Conservation (phyloP, 2,888 invertebrate genomes). For the Ceratothoa steindachneri region DNA sequence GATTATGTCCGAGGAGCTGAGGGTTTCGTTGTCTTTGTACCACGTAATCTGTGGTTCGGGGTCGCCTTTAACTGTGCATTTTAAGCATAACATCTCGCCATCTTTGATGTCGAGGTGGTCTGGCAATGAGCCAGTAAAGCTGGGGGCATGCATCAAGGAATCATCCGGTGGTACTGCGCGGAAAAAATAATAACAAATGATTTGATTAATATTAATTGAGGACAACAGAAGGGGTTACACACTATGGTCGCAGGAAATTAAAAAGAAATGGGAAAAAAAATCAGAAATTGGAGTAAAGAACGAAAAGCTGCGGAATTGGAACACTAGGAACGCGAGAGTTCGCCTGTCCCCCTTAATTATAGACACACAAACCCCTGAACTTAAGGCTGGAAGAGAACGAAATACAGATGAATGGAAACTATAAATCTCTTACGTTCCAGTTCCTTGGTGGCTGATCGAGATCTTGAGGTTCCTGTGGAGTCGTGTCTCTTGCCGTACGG, state of each 20-base stretch:
- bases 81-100: constrained; percentile 78
- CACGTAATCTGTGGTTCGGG: constrained; percentile 84
- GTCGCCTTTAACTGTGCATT: constrained; percentile 57
- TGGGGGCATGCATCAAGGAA: constrained; percentile 78
- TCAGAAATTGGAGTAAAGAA: constrained; percentile 3
- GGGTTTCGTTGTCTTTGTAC: constrained; percentile 75
- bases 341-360: too few relatives aligned
- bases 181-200: neutral
- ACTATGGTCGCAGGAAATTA: too few relatives aligned
- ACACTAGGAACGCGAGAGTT: too few relatives aligned
- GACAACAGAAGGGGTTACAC: too few relatives aligned
- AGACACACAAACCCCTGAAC: too few relatives aligned
- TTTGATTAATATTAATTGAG: too few relatives aligned
- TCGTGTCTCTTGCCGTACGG: constrained; percentile 67
- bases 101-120: constrained; percentile 70
- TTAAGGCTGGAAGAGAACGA: too few relatives aligned
- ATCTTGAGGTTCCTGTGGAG: constrained; percentile 73
- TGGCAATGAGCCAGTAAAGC: constrained; percentile 72
- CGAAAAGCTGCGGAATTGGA: too few relatives aligned
- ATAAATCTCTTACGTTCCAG: constrained; percentile 64
- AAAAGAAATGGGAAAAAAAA: neutral
- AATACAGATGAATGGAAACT: too few relatives aligned
- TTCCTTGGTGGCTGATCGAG: constrained; percentile 85
- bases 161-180: constrained; percentile 75
- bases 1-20: constrained; percentile 75